A percentile compares a stretch with the other conserved stretches of the same genome.
Evolutionary conservation across 2,888 invertebrate genomes (phyloP).

Genomic region (Campaea margaritaria): DNA sequence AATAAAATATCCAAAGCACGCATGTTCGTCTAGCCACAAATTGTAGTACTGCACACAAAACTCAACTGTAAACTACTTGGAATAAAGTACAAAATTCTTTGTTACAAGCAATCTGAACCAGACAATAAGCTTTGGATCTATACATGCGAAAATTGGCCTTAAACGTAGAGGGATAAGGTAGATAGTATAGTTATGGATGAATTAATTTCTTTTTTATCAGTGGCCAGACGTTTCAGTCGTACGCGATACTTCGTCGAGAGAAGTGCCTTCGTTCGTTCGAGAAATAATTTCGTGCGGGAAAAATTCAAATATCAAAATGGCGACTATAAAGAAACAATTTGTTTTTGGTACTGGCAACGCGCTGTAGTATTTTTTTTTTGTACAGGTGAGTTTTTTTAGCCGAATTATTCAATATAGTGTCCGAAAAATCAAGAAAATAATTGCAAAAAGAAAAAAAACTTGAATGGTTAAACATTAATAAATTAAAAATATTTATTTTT

Average conservation of each 20-base stretch:
- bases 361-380: background rate
- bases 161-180: conserved; percentile 4
- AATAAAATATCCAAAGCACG: conserved; percentile 4
- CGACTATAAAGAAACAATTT: background rate
- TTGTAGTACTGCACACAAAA: conserved; percentile 5
- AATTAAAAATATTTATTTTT: too few relatives aligned
- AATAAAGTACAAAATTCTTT: conserved; percentile 23
- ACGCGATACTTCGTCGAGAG: conserved; percentile 28
- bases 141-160: conserved; percentile 23
- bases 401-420: too few relatives aligned
- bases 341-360: background rate
- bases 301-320: conserved; percentile 1
- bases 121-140: conserved; percentile 32
- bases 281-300: conserved; percentile 20
- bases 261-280: conserved; percentile 8
- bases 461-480: too few relatives aligned
- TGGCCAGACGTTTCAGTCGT: conserved; percentile 34
- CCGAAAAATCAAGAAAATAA: too few relatives aligned
- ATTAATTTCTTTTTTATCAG: conserved; percentile 28
- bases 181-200: conserved; percentile 1
- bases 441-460: too few relatives aligned
- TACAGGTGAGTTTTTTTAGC: background rate
- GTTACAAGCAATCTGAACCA: conserved; percentile 7
- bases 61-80: background rate
- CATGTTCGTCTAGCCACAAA: conserved; percentile 30